Conservation (phyloP, 2,797 vertebrate species). For the Picus viridis region DNA sequence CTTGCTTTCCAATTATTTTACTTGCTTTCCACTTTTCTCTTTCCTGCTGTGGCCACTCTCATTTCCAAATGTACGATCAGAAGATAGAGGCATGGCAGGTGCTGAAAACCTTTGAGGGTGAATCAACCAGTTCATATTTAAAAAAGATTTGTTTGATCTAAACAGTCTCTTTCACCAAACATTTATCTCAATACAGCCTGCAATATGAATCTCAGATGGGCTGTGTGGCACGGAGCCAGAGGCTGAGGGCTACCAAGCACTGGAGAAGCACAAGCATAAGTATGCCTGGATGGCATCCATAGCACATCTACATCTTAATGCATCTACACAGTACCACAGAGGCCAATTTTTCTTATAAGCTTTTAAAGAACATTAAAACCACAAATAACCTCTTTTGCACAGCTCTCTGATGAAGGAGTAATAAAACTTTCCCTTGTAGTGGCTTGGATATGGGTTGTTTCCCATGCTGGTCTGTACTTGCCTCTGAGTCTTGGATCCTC, state of each 20-base stretch:
- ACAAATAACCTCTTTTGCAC: not conserved
- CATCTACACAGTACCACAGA: not conserved
- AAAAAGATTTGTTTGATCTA: not conserved
- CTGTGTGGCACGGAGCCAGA: not conserved
- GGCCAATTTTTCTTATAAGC: not conserved
- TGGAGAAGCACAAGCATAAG: not conserved
- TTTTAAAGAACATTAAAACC: not conserved
- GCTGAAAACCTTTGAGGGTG: accelerated
- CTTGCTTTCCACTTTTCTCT: not conserved
- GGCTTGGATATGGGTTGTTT: not conserved
- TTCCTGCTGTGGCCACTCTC: not conserved
- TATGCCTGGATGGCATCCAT: not conserved
- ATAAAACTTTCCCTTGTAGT: not conserved
- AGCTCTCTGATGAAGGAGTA: not conserved
- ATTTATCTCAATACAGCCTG: not conserved
- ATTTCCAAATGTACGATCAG: not conserved
- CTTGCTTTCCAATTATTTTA: not conserved
- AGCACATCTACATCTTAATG: not conserved
- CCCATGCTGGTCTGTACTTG: accelerated
- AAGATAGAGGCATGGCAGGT: not conserved
- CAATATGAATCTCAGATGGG: not conserved
- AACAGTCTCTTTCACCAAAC: not conserved
- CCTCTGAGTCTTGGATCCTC: not conserved
- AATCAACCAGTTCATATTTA: not conserved
- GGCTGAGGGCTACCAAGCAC: not conserved